These are phyloP conservation scores for Myzus persicae DNA, from an alignment of 1,140 invertebrate species.

Conservation along the genomic window DNA sequence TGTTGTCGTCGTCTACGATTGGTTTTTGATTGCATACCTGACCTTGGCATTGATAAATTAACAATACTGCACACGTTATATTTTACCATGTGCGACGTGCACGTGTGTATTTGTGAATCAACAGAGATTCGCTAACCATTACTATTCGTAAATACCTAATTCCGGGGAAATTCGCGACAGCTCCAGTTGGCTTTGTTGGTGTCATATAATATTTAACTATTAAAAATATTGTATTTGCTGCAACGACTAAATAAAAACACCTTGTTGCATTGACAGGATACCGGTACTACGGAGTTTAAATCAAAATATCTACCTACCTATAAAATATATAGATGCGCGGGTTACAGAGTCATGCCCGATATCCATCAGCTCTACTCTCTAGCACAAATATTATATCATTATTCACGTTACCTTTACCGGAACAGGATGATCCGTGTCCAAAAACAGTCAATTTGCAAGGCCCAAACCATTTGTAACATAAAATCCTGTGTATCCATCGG, in stretches of 20 bases:
- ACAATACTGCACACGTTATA: neutral
- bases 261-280: neutral
- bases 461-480: neutral
- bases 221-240: neutral
- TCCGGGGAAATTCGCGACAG: neutral
- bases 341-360: neutral
- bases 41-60: slow-evolving; percentile 15
- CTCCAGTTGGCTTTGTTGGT: neutral
- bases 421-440: neutral
- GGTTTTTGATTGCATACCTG: neutral
- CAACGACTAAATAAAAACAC: neutral
- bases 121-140: neutral
- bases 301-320: neutral
- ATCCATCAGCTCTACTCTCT: neutral
- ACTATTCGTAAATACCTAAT: neutral
- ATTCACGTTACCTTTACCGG: no score
- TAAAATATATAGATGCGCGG: no score
- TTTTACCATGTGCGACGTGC: neutral
- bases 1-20: neutral
- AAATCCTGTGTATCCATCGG: neutral
- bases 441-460: neutral
- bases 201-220: neutral
- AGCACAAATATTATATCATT: neutral
- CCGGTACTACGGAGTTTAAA: neutral
- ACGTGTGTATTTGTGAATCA: neutral